Base-by-base conservation (phyloP, 2,113 vertebrate species). In the Cottus gobio region DNA sequence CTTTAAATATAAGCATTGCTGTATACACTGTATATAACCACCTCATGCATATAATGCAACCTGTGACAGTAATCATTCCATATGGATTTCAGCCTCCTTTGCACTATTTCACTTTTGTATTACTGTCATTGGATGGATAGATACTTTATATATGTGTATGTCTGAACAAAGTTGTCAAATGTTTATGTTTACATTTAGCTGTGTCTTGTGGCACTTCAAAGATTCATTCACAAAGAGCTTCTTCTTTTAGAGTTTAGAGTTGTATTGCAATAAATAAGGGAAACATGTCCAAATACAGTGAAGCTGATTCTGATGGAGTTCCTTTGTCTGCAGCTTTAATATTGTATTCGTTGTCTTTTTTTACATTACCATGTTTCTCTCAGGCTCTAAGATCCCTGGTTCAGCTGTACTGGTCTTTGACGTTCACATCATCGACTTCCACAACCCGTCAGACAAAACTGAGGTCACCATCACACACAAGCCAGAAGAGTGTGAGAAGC, bases 341-440 rank as follows among this genome's bases (percentile, higher is more conserved):
- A 4, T 63, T 34, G 0, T 0, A 18, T 10, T n/a, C 5, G 50
- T 24, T 24, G 0, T 20, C n/a, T 44, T 10, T 39, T 37, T 7
- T 34, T 24, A 50, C 26, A 9, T 37, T 11, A 5, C 48, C 2
- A 0, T 42, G 0, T 75, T 26, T 71, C 71, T 1, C 36, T 73
- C 79, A 99, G 98, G 97, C 60, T 84, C 93, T 15, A 98, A 96
- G 42, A 99, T 99, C 81, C 98, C 98, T 1, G 98, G 98, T 28
- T 99, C 98, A 1, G 98, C 98, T 0, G 98, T 99, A 65, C 94
- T 99, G 90, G 96, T 99, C 31, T 99, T 99, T 73, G 97, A 99
- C 31, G 91, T 99, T 75, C 94, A 96, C 0, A 94, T 99, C 83
- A 96, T 99, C n/a, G 98, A 99, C 85, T 98, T 99, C 90, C 98